Evolutionary conservation across 2,888 invertebrate species (phyloP).

Genomic region (Melanostoma mellinum): DNA sequence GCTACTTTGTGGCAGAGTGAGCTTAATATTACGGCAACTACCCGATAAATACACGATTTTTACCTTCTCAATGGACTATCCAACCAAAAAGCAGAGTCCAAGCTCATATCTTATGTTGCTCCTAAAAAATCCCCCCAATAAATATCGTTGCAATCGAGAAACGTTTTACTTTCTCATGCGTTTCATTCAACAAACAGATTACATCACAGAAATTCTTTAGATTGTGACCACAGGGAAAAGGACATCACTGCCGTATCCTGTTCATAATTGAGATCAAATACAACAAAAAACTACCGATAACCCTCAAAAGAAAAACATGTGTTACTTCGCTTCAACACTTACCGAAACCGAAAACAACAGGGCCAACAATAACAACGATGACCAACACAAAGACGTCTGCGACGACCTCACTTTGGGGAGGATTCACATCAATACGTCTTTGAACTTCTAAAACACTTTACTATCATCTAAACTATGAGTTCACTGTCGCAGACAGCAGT

Average conservation of each 20-base stretch:
- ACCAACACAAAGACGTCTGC: neutral
- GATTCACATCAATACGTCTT: conserved; percentile 62
- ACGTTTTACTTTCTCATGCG: conserved; percentile 59
- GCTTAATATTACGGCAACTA: neutral
- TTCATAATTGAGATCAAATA: conserved; percentile 52
- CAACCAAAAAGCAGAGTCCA: conserved; percentile 11
- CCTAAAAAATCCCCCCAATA: conserved; percentile 34
- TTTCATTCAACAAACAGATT: conserved; percentile 49
- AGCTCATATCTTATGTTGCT: neutral
- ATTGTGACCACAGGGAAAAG: conserved; percentile 44
- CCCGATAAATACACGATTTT: conserved; percentile 14
- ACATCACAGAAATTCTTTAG: conserved; percentile 33
- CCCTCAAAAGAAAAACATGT: conserved; percentile 54
- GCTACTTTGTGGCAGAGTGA: no score
- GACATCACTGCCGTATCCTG: conserved; percentile 42
- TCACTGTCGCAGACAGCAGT: conserved; percentile 54
- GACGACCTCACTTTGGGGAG: conserved; percentile 32
- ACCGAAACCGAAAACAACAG: conserved; percentile 21
- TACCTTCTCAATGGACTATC: conserved; percentile 39
- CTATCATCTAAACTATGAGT: conserved; percentile 65
- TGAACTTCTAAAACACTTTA: conserved; percentile 61
- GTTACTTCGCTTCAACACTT: conserved; percentile 67
- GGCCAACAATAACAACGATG: conserved; percentile 8
- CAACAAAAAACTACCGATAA: conserved; percentile 45
- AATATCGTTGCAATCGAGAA: conserved; percentile 55